Evolutionary conservation across 2,797 vertebrate species (phyloP).

Genomic region (Phoeniculus purpureus): DNA sequence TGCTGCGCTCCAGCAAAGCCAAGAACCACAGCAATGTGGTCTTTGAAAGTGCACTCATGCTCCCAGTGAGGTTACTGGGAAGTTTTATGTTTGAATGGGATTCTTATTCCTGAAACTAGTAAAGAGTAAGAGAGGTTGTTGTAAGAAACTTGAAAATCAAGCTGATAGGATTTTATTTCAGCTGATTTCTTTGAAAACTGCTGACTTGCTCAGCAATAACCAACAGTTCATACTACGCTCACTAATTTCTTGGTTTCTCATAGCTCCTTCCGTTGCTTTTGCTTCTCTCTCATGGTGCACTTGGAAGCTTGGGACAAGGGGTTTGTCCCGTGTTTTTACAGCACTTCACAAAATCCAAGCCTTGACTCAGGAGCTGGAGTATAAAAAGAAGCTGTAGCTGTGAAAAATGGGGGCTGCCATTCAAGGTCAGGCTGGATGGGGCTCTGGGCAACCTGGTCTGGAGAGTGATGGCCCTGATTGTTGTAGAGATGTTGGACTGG

Average conservation of each 20-base stretch:
- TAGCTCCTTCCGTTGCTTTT: neutral
- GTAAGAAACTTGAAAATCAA: neutral
- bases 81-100: fast-evolving
- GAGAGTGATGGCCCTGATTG: too few relatives aligned
- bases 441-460: too few relatives aligned
- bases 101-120: neutral
- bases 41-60: fast-evolving
- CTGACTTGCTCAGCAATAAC: neutral
- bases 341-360: neutral
- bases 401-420: neutral
- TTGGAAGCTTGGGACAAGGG: neutral
- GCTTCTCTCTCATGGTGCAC: neutral
- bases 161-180: neutral
- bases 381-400: neutral
- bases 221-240: neutral
- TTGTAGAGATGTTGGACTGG: too few relatives aligned
- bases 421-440: too few relatives aligned
- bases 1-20: neutral
- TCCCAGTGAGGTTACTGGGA: neutral
- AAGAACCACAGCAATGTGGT: fast-evolving
- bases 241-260: neutral
- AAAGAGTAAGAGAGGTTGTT: neutral
- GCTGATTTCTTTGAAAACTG: neutral
- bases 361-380: neutral
- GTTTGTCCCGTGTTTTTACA: neutral